phyloP scores from a whole-genome alignment of 92 coral and sea anemone genomes.

The Palythoa caribaeorum region DNA sequence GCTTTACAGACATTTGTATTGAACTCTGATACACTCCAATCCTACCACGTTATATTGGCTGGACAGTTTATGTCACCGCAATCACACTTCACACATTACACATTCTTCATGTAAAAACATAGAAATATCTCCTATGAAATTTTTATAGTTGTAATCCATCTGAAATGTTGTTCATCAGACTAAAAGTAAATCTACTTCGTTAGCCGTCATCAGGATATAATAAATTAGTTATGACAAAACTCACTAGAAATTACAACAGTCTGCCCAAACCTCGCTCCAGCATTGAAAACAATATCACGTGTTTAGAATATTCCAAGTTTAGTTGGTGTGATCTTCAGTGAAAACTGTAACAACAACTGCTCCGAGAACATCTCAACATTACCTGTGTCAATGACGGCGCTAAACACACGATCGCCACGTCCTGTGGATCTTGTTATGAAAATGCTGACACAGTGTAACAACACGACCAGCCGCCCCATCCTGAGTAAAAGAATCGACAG shows the following conservation, averaged over 20 bases:
- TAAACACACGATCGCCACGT: conserved; percentile 36
- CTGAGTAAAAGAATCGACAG: not conserved
- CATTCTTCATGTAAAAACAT: not conserved
- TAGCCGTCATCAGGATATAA: too few relatives aligned
- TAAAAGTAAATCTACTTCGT: too few relatives aligned
- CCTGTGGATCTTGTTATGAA: not conserved
- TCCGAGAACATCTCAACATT: conserved; percentile 6
- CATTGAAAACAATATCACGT: not conserved
- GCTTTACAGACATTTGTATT: too few relatives aligned
- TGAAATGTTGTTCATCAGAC: too few relatives aligned
- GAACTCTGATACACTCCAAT: not conserved
- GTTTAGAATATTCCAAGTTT: not conserved
- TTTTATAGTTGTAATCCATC: too few relatives aligned
- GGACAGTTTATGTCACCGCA: conserved; percentile 27
- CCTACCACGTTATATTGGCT: not conserved
- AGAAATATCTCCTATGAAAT: not conserved
- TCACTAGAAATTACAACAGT: not conserved
- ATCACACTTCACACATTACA: not conserved
- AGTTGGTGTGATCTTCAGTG: not conserved
- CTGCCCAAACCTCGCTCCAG: not conserved
- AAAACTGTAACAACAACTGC: not conserved
- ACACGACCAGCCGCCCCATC: conserved; percentile 29
- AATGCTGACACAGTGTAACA: not conserved
- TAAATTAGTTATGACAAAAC: not conserved
- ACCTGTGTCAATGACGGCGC: conserved; percentile 18